These are phyloP conservation scores for Phaethon lepturus DNA, from an alignment of 2,113 vertebrate genomes.

Conservation along the genomic window DNA sequence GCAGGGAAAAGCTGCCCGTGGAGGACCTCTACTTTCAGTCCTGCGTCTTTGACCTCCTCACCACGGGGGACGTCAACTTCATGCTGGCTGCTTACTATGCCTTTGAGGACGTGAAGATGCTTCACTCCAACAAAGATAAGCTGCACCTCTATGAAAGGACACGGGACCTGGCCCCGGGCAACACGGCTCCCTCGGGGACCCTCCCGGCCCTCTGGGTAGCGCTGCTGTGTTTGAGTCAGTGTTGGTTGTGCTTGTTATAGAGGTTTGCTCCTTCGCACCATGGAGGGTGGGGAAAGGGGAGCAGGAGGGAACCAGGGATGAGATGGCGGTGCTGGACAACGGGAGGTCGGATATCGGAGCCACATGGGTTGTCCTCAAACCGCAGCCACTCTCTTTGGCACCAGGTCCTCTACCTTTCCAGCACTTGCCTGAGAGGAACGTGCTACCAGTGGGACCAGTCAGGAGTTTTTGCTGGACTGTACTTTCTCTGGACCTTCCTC, in stretches of 20 bases:
- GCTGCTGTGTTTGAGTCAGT: slow-evolving; percentile 73
- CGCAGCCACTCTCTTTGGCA: not conserved
- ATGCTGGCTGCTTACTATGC: slow-evolving; percentile 97
- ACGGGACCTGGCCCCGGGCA: slow-evolving; percentile 62
- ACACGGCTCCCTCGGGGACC: not conserved
- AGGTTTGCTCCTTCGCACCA: not conserved
- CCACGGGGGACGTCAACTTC: slow-evolving; percentile 95
- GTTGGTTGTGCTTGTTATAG: slow-evolving; percentile 76
- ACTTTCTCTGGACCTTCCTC: not conserved
- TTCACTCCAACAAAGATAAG: slow-evolving; percentile 92
- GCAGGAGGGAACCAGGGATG: not conserved
- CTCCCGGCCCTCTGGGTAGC: slow-evolving; percentile 22
- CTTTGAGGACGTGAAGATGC: slow-evolving; percentile 93
- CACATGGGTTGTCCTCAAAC: not conserved
- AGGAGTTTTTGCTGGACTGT: not conserved
- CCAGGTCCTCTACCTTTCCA: not conserved
- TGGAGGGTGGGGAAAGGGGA: not conserved
- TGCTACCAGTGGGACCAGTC: not conserved
- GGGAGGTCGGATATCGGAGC: not conserved
- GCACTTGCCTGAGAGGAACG: not conserved
- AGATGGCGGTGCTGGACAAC: not conserved
- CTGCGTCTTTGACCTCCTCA: slow-evolving; percentile 95
- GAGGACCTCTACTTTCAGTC: slow-evolving; percentile 98
- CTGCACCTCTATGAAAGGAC: slow-evolving; percentile 90
- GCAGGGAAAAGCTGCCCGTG: slow-evolving; percentile 92